Base-by-base conservation (phyloP, 2,797 vertebrate genomes). In the Halcyon smyrnensis region DNA sequence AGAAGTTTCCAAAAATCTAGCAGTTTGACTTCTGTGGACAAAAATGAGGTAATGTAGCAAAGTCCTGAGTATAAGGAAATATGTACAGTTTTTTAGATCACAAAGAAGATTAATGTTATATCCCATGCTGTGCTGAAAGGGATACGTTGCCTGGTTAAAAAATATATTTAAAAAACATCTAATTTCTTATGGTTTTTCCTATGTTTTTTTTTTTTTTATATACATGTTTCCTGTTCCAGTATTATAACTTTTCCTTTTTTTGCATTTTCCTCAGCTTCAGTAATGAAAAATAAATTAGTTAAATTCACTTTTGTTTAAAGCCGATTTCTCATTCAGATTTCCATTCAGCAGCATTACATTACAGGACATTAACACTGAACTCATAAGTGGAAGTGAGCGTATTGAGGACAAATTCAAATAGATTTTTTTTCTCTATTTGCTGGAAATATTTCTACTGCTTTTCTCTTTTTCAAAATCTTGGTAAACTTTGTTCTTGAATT, bases 11-110 rank as follows among this genome's bases (percentile, higher is more conserved):
- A 76, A 84, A 95, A 96, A 76, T 50, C 54, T 43, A 64, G 60
- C 8, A 70, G 62, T 94, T 95, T 94, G 93, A 70, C 74, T 92
- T 96, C 74, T 95, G 69, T 84, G 56, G 41, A 45, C 84, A 87
- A 92, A 95, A 89, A 90, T 95, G 91, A 95, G 75, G 86, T 95
- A 88, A 95, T 80, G 78, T 43, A 84, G 64, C 74, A 80, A 92
- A 89, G 68, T 77, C 39, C 27, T 82, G 46, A 73, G 70, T 68
- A 7, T 30, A 13, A 90, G 71, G 68, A 94, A 94, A 91, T 75
- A 73, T 4, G 34, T 27, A 48, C 34, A 74, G 18, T 25, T 48
- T 71, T 95, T 81, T 64, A 80, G 39, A 74, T 57, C n/a, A 28
- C 37, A 83, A 92, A 74, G 78, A 89, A 93, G 84, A 93, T 90